These are phyloP conservation scores for Corythoichthys intestinalis DNA, from an alignment of 2,113 vertebrate genomes.

Conservation along the genomic window DNA sequence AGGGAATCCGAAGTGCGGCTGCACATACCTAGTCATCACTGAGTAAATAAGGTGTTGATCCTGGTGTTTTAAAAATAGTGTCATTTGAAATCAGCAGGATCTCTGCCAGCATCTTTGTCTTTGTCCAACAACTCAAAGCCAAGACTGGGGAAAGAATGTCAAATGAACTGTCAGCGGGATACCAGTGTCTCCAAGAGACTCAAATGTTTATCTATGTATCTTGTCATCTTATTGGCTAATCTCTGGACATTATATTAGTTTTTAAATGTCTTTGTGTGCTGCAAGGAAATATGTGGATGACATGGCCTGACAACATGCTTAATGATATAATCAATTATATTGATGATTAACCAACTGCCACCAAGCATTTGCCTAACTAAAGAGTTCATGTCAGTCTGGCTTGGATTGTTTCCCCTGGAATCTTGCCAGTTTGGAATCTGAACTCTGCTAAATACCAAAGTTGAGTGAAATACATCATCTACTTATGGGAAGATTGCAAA, in stretches of 20 bases:
- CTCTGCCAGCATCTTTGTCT: neutral
- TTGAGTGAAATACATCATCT: conserved; percentile 2
- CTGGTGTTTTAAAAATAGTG: conserved; percentile 9
- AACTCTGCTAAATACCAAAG: conserved; percentile 4
- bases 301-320: conserved; percentile 6
- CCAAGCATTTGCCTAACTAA: conserved; percentile 10
- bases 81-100: conserved; percentile 17
- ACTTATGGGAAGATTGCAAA: conserved; percentile 2
- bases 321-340: conserved; percentile 13
- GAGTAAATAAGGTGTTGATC: neutral
- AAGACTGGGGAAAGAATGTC: neutral
- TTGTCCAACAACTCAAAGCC: conserved; percentile 9
- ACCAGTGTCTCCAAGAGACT: neutral
- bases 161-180: neutral
- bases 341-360: conserved; percentile 1
- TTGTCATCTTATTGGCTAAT: conserved; percentile 26
- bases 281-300: neutral
- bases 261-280: conserved; percentile 12
- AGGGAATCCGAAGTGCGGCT: neutral
- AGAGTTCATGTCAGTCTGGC: conserved; percentile 17
- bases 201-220: neutral
- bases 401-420: conserved; percentile 23
- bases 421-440: conserved; percentile 8
- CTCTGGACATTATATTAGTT: conserved; percentile 15
- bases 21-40: conserved; percentile 22